These are phyloP conservation scores for Labeo calbasu DNA, from an alignment of 2,797 vertebrate species.

Conservation along the genomic window DNA sequence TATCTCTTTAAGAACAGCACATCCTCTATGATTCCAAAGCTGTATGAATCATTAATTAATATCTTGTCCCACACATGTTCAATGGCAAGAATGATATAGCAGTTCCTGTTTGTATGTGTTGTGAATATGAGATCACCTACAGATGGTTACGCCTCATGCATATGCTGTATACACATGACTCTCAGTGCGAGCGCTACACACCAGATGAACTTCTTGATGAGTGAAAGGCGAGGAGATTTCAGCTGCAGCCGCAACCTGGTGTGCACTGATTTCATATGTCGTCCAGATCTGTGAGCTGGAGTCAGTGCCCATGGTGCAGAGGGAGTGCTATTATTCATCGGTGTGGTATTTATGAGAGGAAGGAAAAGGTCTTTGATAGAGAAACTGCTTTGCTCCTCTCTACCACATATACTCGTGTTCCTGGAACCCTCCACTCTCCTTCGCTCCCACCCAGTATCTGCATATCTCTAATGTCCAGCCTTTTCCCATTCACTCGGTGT, in stretches of 20 bases:
- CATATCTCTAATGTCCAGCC: background rate
- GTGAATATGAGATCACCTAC: constrained; percentile 14
- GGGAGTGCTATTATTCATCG: constrained; percentile 67
- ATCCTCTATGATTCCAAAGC: background rate
- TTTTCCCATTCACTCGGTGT: constrained; percentile 3
- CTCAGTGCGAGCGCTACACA: background rate
- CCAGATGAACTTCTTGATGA: constrained; percentile 30
- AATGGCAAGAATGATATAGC: constrained; percentile 26
- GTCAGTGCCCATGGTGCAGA: constrained; percentile 54
- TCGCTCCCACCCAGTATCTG: constrained; percentile 15
- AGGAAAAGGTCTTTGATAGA: constrained; percentile 74
- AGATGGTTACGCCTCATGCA: constrained; percentile 11
- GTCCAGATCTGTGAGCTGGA: constrained; percentile 71
- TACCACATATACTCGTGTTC: constrained; percentile 72
- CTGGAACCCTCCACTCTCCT: constrained; percentile 64
- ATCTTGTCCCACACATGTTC: background rate
- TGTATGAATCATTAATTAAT: background rate
- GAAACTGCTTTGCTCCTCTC: constrained; percentile 62
- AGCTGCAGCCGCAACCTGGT: background rate
- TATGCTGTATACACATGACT: background rate
- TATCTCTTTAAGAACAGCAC: background rate
- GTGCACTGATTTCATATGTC: constrained; percentile 69
- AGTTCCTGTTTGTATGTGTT: constrained; percentile 26
- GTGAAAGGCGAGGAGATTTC: constrained; percentile 25
- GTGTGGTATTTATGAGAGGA: constrained; percentile 76